Percentiles rank a stretch among this genome's conserved stretches.
Conservation (phyloP, 2,113 vertebrate species). For the Phyllostomus hastatus region DNA sequence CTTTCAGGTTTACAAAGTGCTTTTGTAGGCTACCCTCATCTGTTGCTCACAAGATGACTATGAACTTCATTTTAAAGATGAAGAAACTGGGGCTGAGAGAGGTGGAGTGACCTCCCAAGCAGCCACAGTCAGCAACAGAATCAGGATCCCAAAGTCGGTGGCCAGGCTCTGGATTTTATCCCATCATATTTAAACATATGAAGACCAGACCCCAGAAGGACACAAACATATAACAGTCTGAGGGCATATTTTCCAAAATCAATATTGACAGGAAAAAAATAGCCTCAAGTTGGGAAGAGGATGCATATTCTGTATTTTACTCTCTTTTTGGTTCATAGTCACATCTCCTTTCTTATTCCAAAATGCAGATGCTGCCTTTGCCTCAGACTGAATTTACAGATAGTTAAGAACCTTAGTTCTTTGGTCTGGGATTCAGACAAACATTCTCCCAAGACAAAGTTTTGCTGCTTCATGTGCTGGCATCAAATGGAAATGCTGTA, state of each 20-base stretch:
- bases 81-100: background rate
- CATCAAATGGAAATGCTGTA: slow-evolving; percentile 81
- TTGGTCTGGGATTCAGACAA: slow-evolving; percentile 68
- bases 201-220: background rate
- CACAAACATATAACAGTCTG: background rate
- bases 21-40: background rate
- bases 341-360: slow-evolving; percentile 57
- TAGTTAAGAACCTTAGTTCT: slow-evolving; percentile 63
- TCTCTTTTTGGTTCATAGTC: slow-evolving; percentile 31
- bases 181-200: background rate
- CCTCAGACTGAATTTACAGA: slow-evolving; percentile 53
- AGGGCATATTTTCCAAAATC: slow-evolving; percentile 1
- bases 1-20: background rate
- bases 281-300: background rate
- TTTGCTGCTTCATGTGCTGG: slow-evolving; percentile 74
- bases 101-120: background rate
- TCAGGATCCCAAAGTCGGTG: background rate
- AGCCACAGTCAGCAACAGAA: background rate
- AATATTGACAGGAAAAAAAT: background rate
- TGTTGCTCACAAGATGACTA: background rate
- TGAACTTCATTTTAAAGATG: background rate
- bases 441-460: slow-evolving; percentile 75
- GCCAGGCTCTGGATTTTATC: background rate
- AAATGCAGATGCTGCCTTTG: slow-evolving; percentile 59
- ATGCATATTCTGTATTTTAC: background rate